Percentiles rank a stretch among this genome's conserved stretches.
Conservation (phyloP, 1,140 invertebrate species). For the Aporrectodea caliginosa region DNA sequence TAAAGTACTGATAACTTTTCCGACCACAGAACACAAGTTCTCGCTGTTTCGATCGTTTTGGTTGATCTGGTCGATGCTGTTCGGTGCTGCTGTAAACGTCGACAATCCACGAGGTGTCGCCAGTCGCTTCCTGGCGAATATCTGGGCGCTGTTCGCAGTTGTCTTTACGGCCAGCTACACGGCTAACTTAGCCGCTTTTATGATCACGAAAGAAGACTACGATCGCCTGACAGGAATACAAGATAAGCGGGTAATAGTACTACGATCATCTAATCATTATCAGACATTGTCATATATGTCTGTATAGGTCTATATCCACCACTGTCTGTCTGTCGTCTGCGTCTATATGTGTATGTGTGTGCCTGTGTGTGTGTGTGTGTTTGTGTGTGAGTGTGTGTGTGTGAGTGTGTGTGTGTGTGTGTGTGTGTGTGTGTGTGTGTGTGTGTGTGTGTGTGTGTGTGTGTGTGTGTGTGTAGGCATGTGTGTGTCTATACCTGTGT, state of each 20-base stretch:
- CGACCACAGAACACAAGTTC: constrained; percentile 67
- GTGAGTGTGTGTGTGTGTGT: too few species aligned
- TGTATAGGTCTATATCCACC: too few species aligned
- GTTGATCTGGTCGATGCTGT: constrained; percentile 98
- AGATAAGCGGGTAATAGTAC: constrained; percentile 71
- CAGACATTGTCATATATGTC: too few species aligned
- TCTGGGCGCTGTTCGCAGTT: constrained; percentile 92
- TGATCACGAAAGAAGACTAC: constrained; percentile 97
- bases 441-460: too few species aligned
- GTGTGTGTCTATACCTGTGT: too few species aligned
- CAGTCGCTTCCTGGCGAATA: constrained; percentile 89
- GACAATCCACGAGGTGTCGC: constrained; percentile 89
- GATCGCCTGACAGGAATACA: constrained; percentile 89
- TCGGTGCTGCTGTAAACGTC: constrained; percentile 92
- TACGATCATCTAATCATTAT: too few species aligned
- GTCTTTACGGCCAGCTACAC: constrained; percentile 57
- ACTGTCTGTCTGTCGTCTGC: too few species aligned
- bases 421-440: too few species aligned
- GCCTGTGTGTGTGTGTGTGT: too few species aligned
- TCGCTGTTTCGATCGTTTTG: constrained; percentile 95
- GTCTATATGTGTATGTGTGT: too few species aligned
- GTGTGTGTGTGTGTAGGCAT: too few species aligned
- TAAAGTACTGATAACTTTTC: neutral
- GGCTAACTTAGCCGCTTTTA: constrained; percentile 80
- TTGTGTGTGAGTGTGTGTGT: too few species aligned